Evolutionary conservation across 2,888 invertebrate species (phyloP), one percentile per base, ranked within the genome.

Genomic region (Macropis europaea): DNA sequence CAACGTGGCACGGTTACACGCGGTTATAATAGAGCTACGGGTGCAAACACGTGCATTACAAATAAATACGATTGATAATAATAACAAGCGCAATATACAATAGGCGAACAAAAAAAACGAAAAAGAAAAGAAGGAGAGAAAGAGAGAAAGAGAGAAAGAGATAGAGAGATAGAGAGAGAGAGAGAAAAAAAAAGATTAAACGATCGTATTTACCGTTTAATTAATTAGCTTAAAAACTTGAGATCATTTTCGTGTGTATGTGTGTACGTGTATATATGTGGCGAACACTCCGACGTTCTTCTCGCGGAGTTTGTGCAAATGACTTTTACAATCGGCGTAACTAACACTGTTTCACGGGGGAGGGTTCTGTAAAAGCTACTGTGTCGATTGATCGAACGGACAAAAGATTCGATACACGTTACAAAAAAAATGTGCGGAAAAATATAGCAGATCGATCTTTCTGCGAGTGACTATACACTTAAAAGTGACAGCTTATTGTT

Each of bases 51-150:
- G 82, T 80, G 82, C 79, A 73, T 66, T 79, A 82, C 76, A 85
- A 88, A 89, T 88, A 88, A 89, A 89, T 89, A 88, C 84, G 84
- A 87, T n/a, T 67, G 81, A 84, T 78, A n/a, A n/a, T n/a, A n/a
- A n/a, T 81, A 86, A 86, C 81, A 87, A 88, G 86, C 89, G 82
- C 83, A 87, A 87, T 89, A 82, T 88, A 89, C 88, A 89, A 85
- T 34, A 81, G 82, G 82, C 83, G 84, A 61, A 68, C 26, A 17
- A 54, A 60, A 59, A 28, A 28, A 26, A 38, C 28, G 26, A 28
- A 82, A 79, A 83, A 78, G 81, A 79, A 82, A 82, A 17, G 9
- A 11, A n/a, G n/a, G n/a, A n/a, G n/a, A 52, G 17, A n/a, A 28
- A 38, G 3, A 7, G 7, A 26, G 4, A 22, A 4, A 36, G 7